Conservation (phyloP, 2,888 invertebrate species). For the Caenorhabditis drosophilae region DNA sequence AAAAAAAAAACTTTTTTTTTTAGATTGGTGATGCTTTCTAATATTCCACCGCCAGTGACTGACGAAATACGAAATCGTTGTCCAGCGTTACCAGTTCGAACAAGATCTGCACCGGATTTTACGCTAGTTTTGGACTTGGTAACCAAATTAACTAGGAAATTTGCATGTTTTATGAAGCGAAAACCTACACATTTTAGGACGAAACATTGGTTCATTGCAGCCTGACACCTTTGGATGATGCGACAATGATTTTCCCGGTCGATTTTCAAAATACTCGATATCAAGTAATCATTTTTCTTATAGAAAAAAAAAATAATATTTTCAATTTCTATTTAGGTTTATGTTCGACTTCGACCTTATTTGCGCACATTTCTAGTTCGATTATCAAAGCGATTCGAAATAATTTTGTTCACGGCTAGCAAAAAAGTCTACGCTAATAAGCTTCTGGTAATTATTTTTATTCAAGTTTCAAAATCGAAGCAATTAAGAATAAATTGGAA, state of each 20-base stretch:
- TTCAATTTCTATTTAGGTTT: no score
- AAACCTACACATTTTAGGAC: constrained; percentile 74
- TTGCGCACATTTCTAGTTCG: constrained; percentile 89
- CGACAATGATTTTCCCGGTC: constrained; percentile 91
- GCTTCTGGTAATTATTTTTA: constrained; percentile 74
- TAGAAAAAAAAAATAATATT: no score
- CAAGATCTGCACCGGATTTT: constrained; percentile 88
- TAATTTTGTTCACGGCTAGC: constrained; percentile 92
- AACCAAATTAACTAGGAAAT: constrained; percentile 68
- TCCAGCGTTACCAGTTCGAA: constrained; percentile 84
- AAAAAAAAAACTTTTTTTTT: no score
- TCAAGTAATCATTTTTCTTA: no score
- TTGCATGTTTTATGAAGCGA: background rate
- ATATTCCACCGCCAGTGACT: constrained; percentile 83
- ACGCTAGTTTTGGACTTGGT: constrained; percentile 81
- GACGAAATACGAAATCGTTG: constrained; percentile 76
- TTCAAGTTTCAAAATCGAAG: no score
- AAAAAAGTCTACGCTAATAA: constrained; percentile 94
- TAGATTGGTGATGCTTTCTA: constrained; percentile 84
- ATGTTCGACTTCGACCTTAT: constrained; percentile 87
- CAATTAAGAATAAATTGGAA: no score
- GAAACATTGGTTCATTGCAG: constrained; percentile 95
- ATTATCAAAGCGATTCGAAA: constrained; percentile 85
- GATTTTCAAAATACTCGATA: constrained; percentile 88
- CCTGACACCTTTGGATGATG: constrained; percentile 86